phyloP scores from a whole-genome alignment of 2,113 vertebrate species.

The Hydrochoerus hydrochaeris region DNA sequence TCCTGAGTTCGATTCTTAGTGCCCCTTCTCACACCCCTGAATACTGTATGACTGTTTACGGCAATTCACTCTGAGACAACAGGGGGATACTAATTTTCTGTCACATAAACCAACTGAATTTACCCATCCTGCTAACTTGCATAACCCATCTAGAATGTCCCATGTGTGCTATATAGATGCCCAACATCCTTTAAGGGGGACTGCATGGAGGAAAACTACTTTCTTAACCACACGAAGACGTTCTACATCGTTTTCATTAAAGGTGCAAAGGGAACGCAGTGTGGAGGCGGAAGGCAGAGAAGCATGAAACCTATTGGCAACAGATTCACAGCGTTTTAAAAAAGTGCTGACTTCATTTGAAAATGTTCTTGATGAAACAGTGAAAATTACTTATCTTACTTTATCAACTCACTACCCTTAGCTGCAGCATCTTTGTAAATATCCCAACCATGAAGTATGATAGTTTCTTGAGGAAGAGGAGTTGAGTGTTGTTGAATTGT shows the following conservation, averaged over 20 bases:
- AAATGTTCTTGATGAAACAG: background rate
- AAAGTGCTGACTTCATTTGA: background rate
- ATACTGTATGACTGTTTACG: background rate
- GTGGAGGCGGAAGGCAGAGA: background rate
- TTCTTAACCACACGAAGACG: background rate
- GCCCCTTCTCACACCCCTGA: too few species aligned
- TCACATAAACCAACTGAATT: background rate
- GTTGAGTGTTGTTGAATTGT: background rate
- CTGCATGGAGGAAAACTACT: background rate
- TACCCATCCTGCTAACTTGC: too few species aligned
- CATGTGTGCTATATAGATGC: background rate
- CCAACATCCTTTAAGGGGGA: background rate
- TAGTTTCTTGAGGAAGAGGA: background rate
- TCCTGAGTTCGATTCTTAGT: background rate
- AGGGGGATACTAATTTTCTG: background rate
- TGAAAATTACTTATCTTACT: background rate
- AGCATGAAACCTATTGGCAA: fast-evolving
- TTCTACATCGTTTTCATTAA: background rate
- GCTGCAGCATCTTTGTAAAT: background rate
- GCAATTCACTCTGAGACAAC: background rate
- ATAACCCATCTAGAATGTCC: background rate
- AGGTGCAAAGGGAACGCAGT: background rate
- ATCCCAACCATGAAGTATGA: background rate
- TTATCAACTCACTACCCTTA: background rate
- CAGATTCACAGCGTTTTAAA: background rate